phyloP scores from a whole-genome alignment of 1,140 invertebrate genomes.

The Chironomus tepperi region DNA sequence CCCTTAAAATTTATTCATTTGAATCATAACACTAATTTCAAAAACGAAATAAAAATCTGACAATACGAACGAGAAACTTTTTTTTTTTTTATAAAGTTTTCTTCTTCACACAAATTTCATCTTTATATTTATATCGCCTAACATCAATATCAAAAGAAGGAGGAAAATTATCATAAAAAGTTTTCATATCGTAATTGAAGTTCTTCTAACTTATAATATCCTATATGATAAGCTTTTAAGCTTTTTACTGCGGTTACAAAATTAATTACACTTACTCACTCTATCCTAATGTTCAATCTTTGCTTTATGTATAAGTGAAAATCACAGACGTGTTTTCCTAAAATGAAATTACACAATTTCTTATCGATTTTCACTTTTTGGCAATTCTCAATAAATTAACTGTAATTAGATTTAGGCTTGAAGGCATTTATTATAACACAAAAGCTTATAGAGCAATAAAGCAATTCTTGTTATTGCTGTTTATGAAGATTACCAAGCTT shows the following conservation, averaged over 20 bases:
- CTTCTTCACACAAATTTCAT: no score
- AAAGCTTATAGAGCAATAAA: conserved; percentile 21
- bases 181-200: conserved; percentile 9
- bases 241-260: neutral
- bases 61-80: no score
- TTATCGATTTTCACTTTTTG: conserved; percentile 20
- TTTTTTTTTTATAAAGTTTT: no score
- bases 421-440: conserved; percentile 16
- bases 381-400: conserved; percentile 18
- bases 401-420: conserved; percentile 22
- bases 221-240: conserved; percentile 13
- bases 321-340: no score
- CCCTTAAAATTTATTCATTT: no score
- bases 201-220: conserved; percentile 9
- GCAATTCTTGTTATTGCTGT: neutral
- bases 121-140: no score
- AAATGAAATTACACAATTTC: neutral
- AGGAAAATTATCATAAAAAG: neutral
- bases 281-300: no score
- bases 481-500: neutral
- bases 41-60: no score
- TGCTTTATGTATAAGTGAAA: no score
- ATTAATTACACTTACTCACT: neutral
- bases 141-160: no score
- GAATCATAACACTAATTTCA: no score